Evolutionary conservation across 1,140 invertebrate genomes (phyloP), one percentile per base, ranked within the genome.

Genomic region (Drosophila dunni): DNA sequence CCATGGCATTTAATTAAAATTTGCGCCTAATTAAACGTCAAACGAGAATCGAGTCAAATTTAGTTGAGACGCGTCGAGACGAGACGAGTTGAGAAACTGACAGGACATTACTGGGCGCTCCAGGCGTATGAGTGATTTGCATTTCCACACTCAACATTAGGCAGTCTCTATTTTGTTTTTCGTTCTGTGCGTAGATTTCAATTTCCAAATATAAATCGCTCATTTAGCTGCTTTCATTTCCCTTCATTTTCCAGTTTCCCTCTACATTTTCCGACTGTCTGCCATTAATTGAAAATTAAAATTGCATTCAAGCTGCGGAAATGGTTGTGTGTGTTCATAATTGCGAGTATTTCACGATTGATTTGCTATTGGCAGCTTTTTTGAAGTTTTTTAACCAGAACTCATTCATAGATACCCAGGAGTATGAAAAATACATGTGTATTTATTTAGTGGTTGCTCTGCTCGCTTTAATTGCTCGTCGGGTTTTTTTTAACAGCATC

Each of bases 1-100:
- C 79, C 65, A 72, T 57, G 75, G 58, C 72, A 82, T 86, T 88
- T 86, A 88, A 86, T 86, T 86, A 86, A 86, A 88, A 86, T 82
- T 88, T 79, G 68, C 69, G 66, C 69, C 79, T 83, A 86, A 86
- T 86, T 86, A 88, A 86, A 88, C 65, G 79, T 85, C 79, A 66
- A 83, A 88, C 65, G 56, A 46, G 53, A 66, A 42, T 9, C 15
- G 15, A 48, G 34, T 24, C 4, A 24, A 36, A 24, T 24, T 10
- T n/a, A 56, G 50, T 15, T 1, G 9, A 34, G 7, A 13, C 45
- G 29, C 6, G 24, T 5, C 24, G 24, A 29, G 24, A 29, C 24
- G 24, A 29, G 24, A 29, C 24, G 24, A 29, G 20, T 10, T 1
- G 11, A 70, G 60, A 50, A 56, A 20, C 73, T 77, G 73, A 73